Evolutionary conservation across 2,888 invertebrate species (phyloP).

Genomic region (Drosophila sordidula): DNA sequence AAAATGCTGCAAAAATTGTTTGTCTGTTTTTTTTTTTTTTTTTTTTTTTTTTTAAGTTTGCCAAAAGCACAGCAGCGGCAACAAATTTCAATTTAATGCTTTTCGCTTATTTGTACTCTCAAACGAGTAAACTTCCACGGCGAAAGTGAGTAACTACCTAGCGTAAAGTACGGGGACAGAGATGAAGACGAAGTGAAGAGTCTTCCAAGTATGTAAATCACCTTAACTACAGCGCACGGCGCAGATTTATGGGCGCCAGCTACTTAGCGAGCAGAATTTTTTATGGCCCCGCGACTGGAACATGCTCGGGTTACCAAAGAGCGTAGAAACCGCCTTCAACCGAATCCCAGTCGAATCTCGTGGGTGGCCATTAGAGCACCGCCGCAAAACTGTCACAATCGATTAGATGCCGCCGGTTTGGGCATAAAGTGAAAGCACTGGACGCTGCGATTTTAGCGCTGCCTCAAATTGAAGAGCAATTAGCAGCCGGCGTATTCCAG

Average conservation of each 20-base stretch:
- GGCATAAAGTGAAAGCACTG: slow-evolving; percentile 46
- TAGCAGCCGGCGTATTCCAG: slow-evolving; percentile 41
- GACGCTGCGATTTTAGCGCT: slow-evolving; percentile 11
- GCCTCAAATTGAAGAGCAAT: slow-evolving; percentile 48
- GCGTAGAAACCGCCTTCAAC: slow-evolving; percentile 9
- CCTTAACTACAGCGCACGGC: slow-evolving; percentile 67
- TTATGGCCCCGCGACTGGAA: slow-evolving; percentile 46
- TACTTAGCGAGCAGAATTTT: slow-evolving; percentile 73
- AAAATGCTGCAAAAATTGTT: slow-evolving; percentile 57
- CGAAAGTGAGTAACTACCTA: slow-evolving; percentile 55
- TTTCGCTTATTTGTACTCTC: slow-evolving; percentile 18
- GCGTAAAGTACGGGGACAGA: slow-evolving; percentile 16
- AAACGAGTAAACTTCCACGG: slow-evolving; percentile 31
- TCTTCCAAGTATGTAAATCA: slow-evolving; percentile 69
- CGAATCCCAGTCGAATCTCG: not conserved
- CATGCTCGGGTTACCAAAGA: slow-evolving; percentile 51
- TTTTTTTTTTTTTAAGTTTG: slow-evolving; percentile 25
- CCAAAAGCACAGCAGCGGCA: slow-evolving; percentile 35
- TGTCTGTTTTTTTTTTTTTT: slow-evolving; percentile 38
- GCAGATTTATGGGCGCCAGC: slow-evolving; percentile 70
- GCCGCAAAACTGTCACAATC: slow-evolving; percentile 47
- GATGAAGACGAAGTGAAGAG: slow-evolving; percentile 7
- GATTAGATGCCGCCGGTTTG: slow-evolving; percentile 12
- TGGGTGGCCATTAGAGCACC: slow-evolving; percentile 42
- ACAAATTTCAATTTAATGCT: slow-evolving; percentile 68